These are phyloP conservation scores for Siniperca scherzeri DNA, from an alignment of 2,797 vertebrate species.

Conservation along the genomic window DNA sequence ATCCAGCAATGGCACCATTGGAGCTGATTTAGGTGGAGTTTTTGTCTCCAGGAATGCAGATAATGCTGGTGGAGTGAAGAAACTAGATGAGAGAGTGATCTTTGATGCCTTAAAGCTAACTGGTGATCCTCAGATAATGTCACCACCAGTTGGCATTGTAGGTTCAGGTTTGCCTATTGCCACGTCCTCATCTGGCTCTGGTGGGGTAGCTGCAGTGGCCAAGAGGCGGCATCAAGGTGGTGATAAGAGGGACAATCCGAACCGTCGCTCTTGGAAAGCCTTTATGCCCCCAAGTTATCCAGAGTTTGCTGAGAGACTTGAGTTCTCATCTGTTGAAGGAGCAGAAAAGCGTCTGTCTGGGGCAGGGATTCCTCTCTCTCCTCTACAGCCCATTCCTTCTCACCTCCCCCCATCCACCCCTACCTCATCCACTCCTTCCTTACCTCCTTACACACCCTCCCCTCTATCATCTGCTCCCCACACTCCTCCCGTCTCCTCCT, in stretches of 20 bases:
- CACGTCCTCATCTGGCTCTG: slow-evolving; percentile 80
- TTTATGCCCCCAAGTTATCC: slow-evolving; percentile 97
- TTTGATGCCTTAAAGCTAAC: slow-evolving; percentile 97
- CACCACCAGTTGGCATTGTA: slow-evolving; percentile 83
- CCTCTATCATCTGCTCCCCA: slow-evolving; percentile 80
- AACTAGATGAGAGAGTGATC: slow-evolving; percentile 95
- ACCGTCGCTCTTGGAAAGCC: slow-evolving; percentile 97
- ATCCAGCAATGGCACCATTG: slow-evolving; percentile 96
- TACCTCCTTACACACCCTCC: slow-evolving; percentile 80
- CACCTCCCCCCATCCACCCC: slow-evolving; percentile 71
- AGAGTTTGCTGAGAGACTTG: slow-evolving; percentile 95
- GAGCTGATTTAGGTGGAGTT: slow-evolving; percentile 85
- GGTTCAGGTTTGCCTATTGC: slow-evolving; percentile 77
- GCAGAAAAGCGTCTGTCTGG: slow-evolving; percentile 90
- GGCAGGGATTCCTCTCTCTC: slow-evolving; percentile 82
- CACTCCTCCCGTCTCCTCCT: slow-evolving; percentile 79
- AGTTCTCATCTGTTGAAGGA: slow-evolving; percentile 89
- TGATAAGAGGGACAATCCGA: slow-evolving; percentile 93
- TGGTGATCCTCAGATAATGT: slow-evolving; percentile 91
- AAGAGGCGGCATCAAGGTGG: slow-evolving; percentile 85
- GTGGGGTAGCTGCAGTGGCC: slow-evolving; percentile 83
- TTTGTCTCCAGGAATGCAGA: slow-evolving; percentile 87
- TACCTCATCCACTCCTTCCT: slow-evolving; percentile 78
- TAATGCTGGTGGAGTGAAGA: slow-evolving; percentile 85
- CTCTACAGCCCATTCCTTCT: slow-evolving; percentile 77